phyloP scores from a whole-genome alignment of 2,113 vertebrate species.

The Brevimyrus niger region DNA sequence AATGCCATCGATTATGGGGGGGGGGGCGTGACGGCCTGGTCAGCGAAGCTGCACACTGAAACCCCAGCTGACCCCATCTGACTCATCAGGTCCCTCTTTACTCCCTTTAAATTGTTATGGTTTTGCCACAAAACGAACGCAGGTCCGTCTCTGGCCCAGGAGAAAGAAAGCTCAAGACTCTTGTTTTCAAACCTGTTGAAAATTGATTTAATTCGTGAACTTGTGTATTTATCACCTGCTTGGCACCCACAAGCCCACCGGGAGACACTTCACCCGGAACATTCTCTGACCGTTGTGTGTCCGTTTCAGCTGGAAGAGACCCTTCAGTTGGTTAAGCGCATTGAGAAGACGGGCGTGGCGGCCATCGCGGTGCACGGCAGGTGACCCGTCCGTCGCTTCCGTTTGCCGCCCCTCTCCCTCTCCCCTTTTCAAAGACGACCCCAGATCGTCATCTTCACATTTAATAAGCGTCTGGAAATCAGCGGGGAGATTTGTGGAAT shows the following conservation, averaged over 20 bases:
- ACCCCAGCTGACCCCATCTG: not conserved
- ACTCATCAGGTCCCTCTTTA: not conserved
- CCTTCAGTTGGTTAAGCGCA: conserved; percentile 73
- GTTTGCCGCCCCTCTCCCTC: not conserved
- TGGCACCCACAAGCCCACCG: not conserved
- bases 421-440: not conserved
- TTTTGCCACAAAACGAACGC: not conserved
- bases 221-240: not conserved
- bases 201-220: no score
- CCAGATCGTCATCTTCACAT: not conserved
- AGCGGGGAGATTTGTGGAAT: not conserved
- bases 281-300: not conserved
- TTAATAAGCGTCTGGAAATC: not conserved
- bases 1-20: not conserved
- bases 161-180: not conserved
- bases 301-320: conserved; percentile 81
- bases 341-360: conserved; percentile 82
- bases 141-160: not conserved
- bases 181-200: not conserved
- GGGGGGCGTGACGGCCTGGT: not conserved
- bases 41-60: not conserved
- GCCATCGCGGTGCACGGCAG: conserved; percentile 92
- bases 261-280: not conserved
- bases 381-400: conserved; percentile 48
- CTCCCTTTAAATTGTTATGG: not conserved